phyloP scores from a whole-genome alignment of 2,113 vertebrate genomes.

The Ochotona curzoniae region DNA sequence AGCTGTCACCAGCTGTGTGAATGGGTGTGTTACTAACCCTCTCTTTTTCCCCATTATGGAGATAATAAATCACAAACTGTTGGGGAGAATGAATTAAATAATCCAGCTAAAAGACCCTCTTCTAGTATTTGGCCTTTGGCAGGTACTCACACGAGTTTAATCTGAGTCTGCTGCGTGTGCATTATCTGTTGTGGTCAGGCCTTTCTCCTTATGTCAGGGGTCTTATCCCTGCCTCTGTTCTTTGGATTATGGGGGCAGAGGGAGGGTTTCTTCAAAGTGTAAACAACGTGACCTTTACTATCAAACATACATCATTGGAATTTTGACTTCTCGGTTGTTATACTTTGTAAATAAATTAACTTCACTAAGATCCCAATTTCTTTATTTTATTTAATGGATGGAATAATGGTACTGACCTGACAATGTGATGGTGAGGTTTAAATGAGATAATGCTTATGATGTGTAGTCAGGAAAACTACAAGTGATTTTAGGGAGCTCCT shows the following conservation, averaged over 20 bases:
- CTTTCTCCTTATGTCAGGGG: background rate
- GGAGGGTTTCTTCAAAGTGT: background rate
- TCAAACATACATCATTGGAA: background rate
- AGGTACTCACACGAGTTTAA: background rate
- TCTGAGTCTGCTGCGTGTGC: background rate
- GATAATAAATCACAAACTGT: background rate
- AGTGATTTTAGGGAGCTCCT: background rate
- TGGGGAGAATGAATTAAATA: background rate
- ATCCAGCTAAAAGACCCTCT: background rate
- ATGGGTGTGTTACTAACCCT: background rate
- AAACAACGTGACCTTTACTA: background rate
- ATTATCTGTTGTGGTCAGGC: background rate
- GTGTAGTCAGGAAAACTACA: background rate
- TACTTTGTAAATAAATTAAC: background rate
- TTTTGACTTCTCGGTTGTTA: background rate
- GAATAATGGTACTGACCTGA: background rate
- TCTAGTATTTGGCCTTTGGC: background rate
- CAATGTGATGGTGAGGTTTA: background rate
- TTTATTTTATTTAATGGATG: background rate
- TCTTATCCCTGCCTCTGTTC: background rate
- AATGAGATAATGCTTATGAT: background rate
- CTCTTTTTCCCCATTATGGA: background rate
- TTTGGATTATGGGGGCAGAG: background rate
- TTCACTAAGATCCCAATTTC: background rate
- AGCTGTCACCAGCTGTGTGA: background rate